Conservation (phyloP, 1,140 invertebrate genomes). For the Chelonus insularis region DNA sequence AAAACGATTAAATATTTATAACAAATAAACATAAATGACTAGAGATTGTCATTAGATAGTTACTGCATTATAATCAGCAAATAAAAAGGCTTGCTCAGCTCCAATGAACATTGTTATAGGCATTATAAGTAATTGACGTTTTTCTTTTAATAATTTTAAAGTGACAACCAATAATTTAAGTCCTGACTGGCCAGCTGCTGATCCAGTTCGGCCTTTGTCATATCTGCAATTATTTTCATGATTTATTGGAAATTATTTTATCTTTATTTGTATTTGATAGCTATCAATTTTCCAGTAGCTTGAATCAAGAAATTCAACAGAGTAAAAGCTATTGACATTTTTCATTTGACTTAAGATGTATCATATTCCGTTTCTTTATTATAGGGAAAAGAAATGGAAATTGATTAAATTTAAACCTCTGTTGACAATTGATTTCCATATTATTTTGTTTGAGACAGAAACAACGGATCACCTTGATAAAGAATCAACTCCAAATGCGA, state of each 20-base stretch:
- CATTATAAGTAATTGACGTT: constrained; percentile 81
- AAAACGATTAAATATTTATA: background rate
- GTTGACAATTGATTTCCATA: too few species aligned
- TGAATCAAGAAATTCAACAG: too few species aligned
- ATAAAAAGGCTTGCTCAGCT: constrained; percentile 89
- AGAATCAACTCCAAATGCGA: constrained; percentile 82
- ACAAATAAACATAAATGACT: background rate
- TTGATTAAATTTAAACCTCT: too few species aligned
- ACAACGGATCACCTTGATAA: constrained; percentile 66
- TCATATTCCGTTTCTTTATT: too few species aligned
- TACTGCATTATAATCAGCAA: constrained; percentile 87
- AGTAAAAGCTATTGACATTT: too few species aligned
- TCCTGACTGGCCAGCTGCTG: constrained; percentile 57
- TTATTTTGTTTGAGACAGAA: too few species aligned
- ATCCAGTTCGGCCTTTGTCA: constrained; percentile 51
- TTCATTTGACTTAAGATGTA: too few species aligned
- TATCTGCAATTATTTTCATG: constrained; percentile 45
- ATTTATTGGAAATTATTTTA: background rate
- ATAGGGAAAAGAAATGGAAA: too few species aligned
- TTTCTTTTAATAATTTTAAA: constrained; percentile 73
- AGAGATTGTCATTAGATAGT: constrained; percentile 41
- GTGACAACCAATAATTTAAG: constrained; percentile 76
- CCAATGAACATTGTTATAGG: constrained; percentile 94
- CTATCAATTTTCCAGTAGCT: too few species aligned
- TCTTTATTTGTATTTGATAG: too few species aligned